These are phyloP conservation scores for Cotesia glomerata DNA, from an alignment of 1,140 invertebrate species.

Conservation along the genomic window DNA sequence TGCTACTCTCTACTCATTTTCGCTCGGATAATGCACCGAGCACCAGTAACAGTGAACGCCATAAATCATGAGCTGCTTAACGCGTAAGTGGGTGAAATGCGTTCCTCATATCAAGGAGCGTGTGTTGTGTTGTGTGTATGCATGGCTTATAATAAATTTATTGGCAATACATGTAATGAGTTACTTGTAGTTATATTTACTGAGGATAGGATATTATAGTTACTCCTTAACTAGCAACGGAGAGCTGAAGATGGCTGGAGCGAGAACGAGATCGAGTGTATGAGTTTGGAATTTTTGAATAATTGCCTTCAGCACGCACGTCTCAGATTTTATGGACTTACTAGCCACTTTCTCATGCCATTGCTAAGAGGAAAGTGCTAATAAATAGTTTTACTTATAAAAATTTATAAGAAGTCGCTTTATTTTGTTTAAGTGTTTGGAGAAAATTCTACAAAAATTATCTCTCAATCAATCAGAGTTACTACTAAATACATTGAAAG, in stretches of 20 bases:
- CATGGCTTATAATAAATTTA: constrained; percentile 39
- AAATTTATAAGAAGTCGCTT: too few species aligned
- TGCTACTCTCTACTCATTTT: background rate
- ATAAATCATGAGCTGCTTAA: constrained; percentile 36
- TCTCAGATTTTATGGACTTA: too few species aligned
- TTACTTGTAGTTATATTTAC: too few species aligned
- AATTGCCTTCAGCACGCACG: constrained; percentile 60
- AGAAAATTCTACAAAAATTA: too few species aligned
- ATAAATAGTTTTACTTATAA: too few species aligned
- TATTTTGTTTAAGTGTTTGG: too few species aligned
- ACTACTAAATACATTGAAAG: too few species aligned
- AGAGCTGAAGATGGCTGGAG: constrained; percentile 39
- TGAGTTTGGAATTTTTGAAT: constrained; percentile 53
- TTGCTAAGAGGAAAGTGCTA: too few species aligned
- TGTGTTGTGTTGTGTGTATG: background rate
- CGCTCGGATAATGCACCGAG: background rate
- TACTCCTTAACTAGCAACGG: too few species aligned
- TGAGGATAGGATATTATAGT: too few species aligned
- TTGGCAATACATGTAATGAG: constrained; percentile 32
- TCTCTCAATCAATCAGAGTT: too few species aligned
- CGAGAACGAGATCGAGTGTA: constrained; percentile 48
- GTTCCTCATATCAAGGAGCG: constrained; percentile 54
- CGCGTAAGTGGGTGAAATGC: constrained; percentile 47
- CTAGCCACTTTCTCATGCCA: too few species aligned
- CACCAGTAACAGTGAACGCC: constrained; percentile 8